phyloP scores from a whole-genome alignment of 2,113 vertebrate species.

The Cryptomyrus ogoouensis region DNA sequence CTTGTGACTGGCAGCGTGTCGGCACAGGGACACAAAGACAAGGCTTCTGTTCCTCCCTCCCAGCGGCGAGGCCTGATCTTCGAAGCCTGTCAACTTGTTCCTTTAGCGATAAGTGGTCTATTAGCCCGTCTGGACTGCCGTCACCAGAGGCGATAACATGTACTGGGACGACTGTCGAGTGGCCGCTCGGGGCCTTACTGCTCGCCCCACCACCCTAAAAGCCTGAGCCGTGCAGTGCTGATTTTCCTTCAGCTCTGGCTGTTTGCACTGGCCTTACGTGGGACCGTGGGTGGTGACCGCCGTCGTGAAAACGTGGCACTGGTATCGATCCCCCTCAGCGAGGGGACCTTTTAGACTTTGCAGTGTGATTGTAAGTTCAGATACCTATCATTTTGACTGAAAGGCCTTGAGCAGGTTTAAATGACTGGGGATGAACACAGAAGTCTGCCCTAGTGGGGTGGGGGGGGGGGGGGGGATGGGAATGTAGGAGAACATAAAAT shows the following conservation, averaged over 20 bases:
- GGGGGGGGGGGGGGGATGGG: neutral
- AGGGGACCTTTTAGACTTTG: neutral
- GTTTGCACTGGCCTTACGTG: neutral
- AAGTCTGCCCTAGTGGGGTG: neutral
- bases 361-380: neutral
- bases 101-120: conserved; percentile 2
- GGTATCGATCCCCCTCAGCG: neutral
- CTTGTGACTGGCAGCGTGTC: neutral
- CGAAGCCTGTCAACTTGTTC: neutral
- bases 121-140: neutral
- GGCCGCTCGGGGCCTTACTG: neutral
- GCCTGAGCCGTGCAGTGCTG: neutral
- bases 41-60: neutral
- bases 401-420: neutral
- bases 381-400: neutral
- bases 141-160: neutral
- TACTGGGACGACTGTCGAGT: neutral
- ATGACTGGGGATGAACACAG: neutral
- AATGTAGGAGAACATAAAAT: neutral
- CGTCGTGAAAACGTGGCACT: neutral
- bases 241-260: neutral
- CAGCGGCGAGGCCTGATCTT: neutral
- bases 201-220: neutral
- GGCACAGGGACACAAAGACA: neutral
- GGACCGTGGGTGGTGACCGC: neutral